Conservation (phyloP, 2,797 vertebrate species). For the Apogon talboti region DNA sequence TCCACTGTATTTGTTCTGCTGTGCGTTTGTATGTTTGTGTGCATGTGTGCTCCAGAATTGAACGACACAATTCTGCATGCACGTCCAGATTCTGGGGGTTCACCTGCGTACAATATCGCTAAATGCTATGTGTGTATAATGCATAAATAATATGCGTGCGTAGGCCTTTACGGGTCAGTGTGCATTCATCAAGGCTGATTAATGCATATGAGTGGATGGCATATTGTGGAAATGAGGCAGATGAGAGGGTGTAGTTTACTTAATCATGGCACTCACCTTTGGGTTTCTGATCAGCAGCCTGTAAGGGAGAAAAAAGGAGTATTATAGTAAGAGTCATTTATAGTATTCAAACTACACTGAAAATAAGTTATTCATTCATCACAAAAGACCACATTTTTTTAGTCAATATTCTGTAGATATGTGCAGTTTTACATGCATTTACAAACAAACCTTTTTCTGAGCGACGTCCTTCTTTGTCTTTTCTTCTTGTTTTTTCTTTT, state of each 20-base stretch:
- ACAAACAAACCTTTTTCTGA: slow-evolving; percentile 91
- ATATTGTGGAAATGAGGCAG: slow-evolving; percentile 31
- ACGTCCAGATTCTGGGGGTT: slow-evolving; percentile 58
- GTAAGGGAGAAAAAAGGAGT: slow-evolving; percentile 47
- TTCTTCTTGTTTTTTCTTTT: slow-evolving; percentile 98
- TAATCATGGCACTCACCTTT: slow-evolving; percentile 89
- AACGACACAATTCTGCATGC: slow-evolving; percentile 50
- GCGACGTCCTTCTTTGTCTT: slow-evolving; percentile 97
- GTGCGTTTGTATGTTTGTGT: slow-evolving; percentile 19
- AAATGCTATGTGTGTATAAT: slow-evolving; percentile 41
- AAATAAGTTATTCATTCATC: slow-evolving; percentile 1
- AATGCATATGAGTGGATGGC: slow-evolving; percentile 27
- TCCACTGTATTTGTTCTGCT: slow-evolving; percentile 52
- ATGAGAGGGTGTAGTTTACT: slow-evolving; percentile 18
- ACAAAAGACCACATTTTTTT: neutral
- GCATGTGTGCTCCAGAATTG: slow-evolving; percentile 12
- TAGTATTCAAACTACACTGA: neutral
- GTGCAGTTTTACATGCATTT: neutral
- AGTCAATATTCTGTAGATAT: neutral
- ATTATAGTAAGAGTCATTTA: neutral
- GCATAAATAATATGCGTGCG: slow-evolving; percentile 32
- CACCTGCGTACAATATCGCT: slow-evolving; percentile 53
- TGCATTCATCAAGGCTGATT: slow-evolving; percentile 59
- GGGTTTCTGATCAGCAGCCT: slow-evolving; percentile 98
- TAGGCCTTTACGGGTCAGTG: slow-evolving; percentile 31